Conservation (phyloP, 1,140 invertebrate species). For the Anastrepha ludens region DNA sequence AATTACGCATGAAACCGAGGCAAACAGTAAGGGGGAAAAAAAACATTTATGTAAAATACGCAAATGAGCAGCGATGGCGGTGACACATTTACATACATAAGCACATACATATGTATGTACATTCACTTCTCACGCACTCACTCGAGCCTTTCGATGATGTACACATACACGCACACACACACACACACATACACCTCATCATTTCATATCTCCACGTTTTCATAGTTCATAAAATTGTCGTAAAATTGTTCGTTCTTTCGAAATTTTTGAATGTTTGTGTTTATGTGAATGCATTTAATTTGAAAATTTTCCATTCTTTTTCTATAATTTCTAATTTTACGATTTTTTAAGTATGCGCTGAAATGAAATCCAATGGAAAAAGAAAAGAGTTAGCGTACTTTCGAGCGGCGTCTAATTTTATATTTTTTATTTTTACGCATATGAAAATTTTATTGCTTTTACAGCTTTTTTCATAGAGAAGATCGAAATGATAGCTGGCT, state of each 20-base stretch:
- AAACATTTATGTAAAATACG: neutral
- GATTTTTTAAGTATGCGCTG: neutral
- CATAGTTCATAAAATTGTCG: slow-evolving; percentile 28
- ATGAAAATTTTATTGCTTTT: no score
- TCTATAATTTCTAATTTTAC: neutral
- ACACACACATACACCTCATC: neutral
- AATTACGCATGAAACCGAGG: neutral
- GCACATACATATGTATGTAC: no score
- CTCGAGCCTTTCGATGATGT: no score
- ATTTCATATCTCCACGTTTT: slow-evolving; percentile 14
- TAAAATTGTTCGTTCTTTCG: neutral
- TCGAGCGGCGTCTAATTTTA: no score
- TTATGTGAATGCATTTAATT: slow-evolving; percentile 14
- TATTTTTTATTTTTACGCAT: no score
- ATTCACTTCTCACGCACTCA: no score
- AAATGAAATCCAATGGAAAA: neutral
- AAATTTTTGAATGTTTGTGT: neutral
- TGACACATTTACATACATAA: neutral
- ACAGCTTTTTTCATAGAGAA: no score
- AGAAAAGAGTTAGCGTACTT: no score
- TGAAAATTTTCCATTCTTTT: no score
- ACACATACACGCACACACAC: no score
- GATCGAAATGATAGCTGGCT: no score
- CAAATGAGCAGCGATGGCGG: neutral
- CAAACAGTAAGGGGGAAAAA: neutral